Evolutionary conservation across 2,797 vertebrate species (phyloP), one percentile per base, ranked within the genome.

Genomic region (Acrossocheilus fasciatus): DNA sequence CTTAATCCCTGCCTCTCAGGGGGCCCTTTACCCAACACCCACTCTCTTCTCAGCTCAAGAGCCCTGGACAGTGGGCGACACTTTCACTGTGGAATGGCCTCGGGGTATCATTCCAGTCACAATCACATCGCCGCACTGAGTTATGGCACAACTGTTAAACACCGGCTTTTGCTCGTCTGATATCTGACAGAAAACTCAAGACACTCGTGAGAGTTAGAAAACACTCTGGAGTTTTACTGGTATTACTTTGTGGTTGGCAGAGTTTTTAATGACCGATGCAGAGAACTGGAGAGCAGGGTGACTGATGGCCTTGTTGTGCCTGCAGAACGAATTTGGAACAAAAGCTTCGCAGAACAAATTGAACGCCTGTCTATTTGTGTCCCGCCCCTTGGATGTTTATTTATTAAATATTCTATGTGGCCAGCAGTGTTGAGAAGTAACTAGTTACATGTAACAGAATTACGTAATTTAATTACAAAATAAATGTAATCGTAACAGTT

Each of bases 1-100:
- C 86, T 89, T 90, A 89, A 90, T 90, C 86, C 87, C 73, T 79
- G 77, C 34, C 72, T 89, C 84, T 89, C 86, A 88, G 84, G 88
- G 80, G 88, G 69, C 83, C 50, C 18, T 79, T 79, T 79, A 85
- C 86, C 87, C 79, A 74, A 82, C 87, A 85, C 86, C 86, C 26
- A 76, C 87, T 84, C 87, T 83, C 34, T 90, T 66, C 69, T 79
- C 52, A 57, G 12, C 66, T 59, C 75, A 70, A 78, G 50, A 85
- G 76, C 64, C 50, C 66, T 47, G 64, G 50, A 59, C 64, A 45
- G 75, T 69, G 50, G 68, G 50, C 66, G 5, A 36, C 76, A 72
- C 64, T 59, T 79, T 80, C 17, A 72, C 39, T 72, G 84, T 89
- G 68, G 74, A 87, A 85, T 84, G 54, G 78, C 88, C 86, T 82